Conservation (phyloP, 2,888 invertebrate species). For the Pocota personata region DNA sequence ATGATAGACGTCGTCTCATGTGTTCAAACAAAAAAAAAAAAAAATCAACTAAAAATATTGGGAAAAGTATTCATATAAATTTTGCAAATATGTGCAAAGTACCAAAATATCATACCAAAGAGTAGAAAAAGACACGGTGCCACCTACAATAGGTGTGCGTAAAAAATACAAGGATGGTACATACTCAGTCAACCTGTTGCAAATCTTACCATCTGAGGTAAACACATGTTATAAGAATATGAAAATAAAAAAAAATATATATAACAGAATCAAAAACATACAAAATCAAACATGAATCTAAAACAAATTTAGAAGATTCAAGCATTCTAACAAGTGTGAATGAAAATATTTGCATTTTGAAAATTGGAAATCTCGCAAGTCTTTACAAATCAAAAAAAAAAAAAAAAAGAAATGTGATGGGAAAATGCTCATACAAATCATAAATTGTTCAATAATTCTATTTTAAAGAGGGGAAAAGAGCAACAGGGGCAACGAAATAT, state of each 20-base stretch:
- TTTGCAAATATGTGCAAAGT: slow-evolving; percentile 51
- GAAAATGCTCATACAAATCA: slow-evolving; percentile 67
- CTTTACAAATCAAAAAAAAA: no score
- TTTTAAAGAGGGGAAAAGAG: slow-evolving; percentile 61
- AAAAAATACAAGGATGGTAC: slow-evolving; percentile 53
- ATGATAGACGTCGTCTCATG: background rate
- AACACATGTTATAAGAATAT: slow-evolving; percentile 7
- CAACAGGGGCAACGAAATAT: slow-evolving; percentile 73
- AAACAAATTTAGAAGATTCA: slow-evolving; percentile 58
- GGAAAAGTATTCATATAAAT: slow-evolving; percentile 1
- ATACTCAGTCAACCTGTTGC: slow-evolving; percentile 68
- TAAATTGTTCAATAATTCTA: slow-evolving; percentile 39
- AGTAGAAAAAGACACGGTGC: slow-evolving; percentile 61
- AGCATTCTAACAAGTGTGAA: slow-evolving; percentile 69
- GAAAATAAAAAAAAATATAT: slow-evolving; percentile 8
- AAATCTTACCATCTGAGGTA: slow-evolving; percentile 50
- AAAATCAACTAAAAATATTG: background rate
- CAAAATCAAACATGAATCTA: slow-evolving; percentile 46
- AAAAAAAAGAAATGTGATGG: slow-evolving; percentile 47
- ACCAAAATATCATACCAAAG: slow-evolving; percentile 47
- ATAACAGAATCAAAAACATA: slow-evolving; percentile 12
- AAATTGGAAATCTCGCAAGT: slow-evolving; percentile 63
- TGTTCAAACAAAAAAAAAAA: background rate
- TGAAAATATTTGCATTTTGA: slow-evolving; percentile 66
- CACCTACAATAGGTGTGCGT: slow-evolving; percentile 57